Evolutionary conservation across 2,797 vertebrate species (phyloP), one percentile per base, ranked within the genome.

Genomic region (Uromys caudimaculatus): DNA sequence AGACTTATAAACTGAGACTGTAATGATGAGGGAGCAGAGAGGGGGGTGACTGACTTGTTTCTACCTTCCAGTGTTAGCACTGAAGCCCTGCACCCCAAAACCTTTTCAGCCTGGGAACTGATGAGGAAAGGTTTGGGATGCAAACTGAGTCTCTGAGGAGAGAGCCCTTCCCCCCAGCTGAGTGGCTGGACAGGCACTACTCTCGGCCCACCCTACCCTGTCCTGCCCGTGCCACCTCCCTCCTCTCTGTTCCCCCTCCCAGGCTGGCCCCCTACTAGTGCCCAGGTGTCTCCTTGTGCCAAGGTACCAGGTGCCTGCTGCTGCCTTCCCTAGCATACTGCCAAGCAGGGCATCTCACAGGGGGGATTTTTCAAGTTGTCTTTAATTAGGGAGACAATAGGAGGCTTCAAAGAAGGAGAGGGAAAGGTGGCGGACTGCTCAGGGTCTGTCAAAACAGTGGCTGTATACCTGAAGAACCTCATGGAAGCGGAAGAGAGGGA

Each of bases 351-450:
- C 62, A 1, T 56, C 93, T 54, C 93, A 87, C 89, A 92, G 88
- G 82, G 95, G 76, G 54, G 56, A 3, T 76, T 95, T 96, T 76
- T 93, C 84, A 78, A 91, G 56, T 35, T 0, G 0, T 90, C 94
- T 94, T 95, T 96, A 95, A 96, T 96, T 97, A 97, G 95, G 58
- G 62, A 96, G 92, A 95, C 76, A 95, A 82, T 54, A 29, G 94
- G 93, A 97, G 86, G 71, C 82, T 54, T 92, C 56, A 41, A 90
- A 77, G 62, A 19, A 50, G 78, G 50, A 64, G 69, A 96, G 91
- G n/a, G 64, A 54, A 86, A 88, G 67, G 69, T 62, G 58, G 52
- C 3, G 1, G 96, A 64, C 7, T 6, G 58, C 52, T 79, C 84
- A 12, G 0, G 1, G 41, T 54, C 27, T 2, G n/a, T 69, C 76